Evolutionary conservation across 2,113 vertebrate genomes (phyloP), one percentile per base, ranked within the genome.

Genomic region (Poecilia latipinna): DNA sequence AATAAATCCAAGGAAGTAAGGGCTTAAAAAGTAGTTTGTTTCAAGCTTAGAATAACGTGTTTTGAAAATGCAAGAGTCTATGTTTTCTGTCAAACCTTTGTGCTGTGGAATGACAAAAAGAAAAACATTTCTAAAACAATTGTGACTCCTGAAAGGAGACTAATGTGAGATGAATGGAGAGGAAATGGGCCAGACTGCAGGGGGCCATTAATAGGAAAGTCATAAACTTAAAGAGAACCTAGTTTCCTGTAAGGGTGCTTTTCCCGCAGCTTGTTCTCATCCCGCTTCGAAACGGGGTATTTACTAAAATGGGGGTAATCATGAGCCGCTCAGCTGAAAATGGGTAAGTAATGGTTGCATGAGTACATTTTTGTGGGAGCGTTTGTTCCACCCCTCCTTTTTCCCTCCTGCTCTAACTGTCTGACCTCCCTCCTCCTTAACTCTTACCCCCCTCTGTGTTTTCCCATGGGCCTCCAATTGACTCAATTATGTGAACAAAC

Each of bases 401-500:
- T 71, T 70, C 61, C 68, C 81, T 68, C 33, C 82, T 70, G 70
- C 89, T 83, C 73, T 86, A 82, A 90, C 87, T 90, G 80, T 85
- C 79, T 92, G 92, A 93, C 91, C 89, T 90, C 88, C 79, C 82
- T 85, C 86, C 86, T 85, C 84, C 77, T 79, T 78, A 77, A 80
- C 83, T 80, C 89, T 83, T 84, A 90, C 87, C 91, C 89, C 92
- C 92, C 86, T 79, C 33, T 32, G 88, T 89, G 91, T 88, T 90
- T 93, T 93, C 93, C 90, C 91, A 93, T 91, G 91, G 85, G 54
- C 81, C 84, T 88, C 83, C 89, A 91, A 82, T 93, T 92, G 90
- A 92, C 85, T 93, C 92, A 93, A 92, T 93, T 93, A 93, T 89
- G 83, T 78, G 86, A 88, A 91, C 87, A 93, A 84, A 91, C 92